Conservation (phyloP, 2,888 invertebrate species). For the Exocentrus adspersus region DNA sequence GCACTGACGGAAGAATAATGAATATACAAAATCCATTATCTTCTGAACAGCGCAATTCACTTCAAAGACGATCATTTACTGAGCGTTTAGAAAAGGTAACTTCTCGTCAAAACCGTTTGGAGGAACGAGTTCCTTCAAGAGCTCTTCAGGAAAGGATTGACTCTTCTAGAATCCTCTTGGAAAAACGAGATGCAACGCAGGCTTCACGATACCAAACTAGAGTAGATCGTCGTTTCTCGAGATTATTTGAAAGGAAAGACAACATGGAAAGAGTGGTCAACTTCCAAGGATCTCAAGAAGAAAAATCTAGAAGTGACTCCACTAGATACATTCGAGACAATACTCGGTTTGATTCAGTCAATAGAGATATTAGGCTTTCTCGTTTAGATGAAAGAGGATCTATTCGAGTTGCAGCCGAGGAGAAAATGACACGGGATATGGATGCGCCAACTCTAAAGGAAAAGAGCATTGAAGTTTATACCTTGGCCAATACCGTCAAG, state of each 20-base stretch:
- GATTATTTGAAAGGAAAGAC: not conserved
- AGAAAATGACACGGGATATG: not conserved
- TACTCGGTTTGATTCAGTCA: not conserved
- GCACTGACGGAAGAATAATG: not conserved
- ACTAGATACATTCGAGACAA: slow-evolving; percentile 29
- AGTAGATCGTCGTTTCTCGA: not conserved
- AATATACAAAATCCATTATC: not conserved
- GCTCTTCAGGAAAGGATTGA: not conserved
- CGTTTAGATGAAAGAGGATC: not conserved
- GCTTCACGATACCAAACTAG: too few species aligned
- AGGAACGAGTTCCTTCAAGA: not conserved
- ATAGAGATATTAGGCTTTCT: not conserved
- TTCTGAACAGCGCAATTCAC: not conserved
- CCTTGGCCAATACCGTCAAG: slow-evolving; percentile 30
- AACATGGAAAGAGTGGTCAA: not conserved
- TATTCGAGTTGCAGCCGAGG: not conserved
- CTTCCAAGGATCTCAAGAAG: not conserved
- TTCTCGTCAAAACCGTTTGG: not conserved
- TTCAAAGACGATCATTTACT: not conserved
- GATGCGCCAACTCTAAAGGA: not conserved
- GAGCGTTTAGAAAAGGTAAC: not conserved
- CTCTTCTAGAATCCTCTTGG: not conserved
- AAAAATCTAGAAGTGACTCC: slow-evolving; percentile 38
- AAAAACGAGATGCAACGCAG: not conserved
- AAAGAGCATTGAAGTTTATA: slow-evolving; percentile 8